phyloP scores from a whole-genome alignment of 2,113 vertebrate genomes.

The Alligator sinensis region DNA sequence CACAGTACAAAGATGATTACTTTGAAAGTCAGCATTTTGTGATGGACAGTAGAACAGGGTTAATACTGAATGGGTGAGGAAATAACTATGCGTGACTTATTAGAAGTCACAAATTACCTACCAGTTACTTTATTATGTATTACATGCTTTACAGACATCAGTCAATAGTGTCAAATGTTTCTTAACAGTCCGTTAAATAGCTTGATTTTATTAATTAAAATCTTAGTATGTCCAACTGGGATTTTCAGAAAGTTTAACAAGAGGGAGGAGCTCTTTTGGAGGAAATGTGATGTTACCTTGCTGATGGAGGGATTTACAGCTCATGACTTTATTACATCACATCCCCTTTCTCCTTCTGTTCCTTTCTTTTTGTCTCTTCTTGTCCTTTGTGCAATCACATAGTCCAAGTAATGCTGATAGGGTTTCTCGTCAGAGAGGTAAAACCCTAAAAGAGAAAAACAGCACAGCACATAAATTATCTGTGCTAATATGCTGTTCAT shows the following conservation, averaged over 20 bases:
- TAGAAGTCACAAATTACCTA: not conserved
- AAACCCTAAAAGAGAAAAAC: slow-evolving; percentile 14
- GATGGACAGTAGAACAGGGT: not conserved
- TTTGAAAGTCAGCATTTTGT: not conserved
- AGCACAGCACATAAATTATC: not conserved
- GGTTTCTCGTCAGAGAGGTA: not conserved
- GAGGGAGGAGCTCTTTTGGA: not conserved
- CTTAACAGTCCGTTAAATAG: not conserved
- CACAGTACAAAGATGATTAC: not conserved
- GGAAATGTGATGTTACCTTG: not conserved
- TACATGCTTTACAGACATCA: not conserved
- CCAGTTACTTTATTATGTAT: not conserved
- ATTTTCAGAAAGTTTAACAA: not conserved
- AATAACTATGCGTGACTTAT: not conserved
- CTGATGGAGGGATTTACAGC: not conserved
- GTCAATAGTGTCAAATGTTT: not conserved
- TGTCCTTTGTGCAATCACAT: not conserved
- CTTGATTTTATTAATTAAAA: not conserved
- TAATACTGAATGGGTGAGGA: not conserved
- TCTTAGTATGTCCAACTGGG: not conserved
- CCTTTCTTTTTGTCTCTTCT: not conserved
- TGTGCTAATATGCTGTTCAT: slow-evolving; percentile 22
- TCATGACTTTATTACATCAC: not conserved
- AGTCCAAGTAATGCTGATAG: not conserved
- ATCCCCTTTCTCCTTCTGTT: not conserved